Evolutionary conservation across 2,888 invertebrate species (phyloP).

Genomic region (Cheilosia vernalis): DNA sequence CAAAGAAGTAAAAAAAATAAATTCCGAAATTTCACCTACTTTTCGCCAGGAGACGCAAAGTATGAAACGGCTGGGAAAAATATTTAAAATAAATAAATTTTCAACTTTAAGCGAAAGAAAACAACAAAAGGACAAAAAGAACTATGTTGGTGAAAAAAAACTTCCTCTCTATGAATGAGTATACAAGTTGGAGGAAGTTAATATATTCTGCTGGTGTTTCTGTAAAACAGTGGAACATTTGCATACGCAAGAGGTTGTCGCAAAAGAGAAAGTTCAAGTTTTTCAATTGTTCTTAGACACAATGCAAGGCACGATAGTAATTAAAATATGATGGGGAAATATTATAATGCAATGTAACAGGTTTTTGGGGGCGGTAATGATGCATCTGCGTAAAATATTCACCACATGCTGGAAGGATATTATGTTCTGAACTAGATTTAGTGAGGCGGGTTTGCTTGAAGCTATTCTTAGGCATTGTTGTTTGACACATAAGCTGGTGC

Average conservation of each 20-base stretch:
- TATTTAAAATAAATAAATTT: constrained; percentile 9
- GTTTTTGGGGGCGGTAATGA: neutral
- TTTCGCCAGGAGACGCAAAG: neutral
- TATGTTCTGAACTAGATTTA: too few relatives aligned
- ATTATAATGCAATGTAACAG: neutral
- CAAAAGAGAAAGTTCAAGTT: neutral
- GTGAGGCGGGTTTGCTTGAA: too few relatives aligned
- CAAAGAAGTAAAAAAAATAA: neutral
- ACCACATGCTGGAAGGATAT: too few relatives aligned
- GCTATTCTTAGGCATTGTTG: too few relatives aligned
- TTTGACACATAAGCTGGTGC: too few relatives aligned
- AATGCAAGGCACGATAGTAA: neutral
- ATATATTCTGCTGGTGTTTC: too few relatives aligned
- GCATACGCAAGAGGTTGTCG: neutral
- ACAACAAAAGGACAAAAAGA: neutral
- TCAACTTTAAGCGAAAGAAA: constrained; percentile 7
- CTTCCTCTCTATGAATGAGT: constrained; percentile 8
- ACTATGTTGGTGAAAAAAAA: neutral
- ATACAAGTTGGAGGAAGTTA: too few relatives aligned
- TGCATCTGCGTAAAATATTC: too few relatives aligned
- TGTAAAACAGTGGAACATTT: constrained; percentile 9
- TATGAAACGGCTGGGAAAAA: constrained; percentile 4
- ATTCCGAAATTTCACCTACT: neutral
- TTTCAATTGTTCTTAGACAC: neutral
- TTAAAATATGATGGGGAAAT: neutral